Percentiles rank a stretch among this genome's conserved stretches.
phyloP scores from a whole-genome alignment of 2,888 invertebrate genomes.

The Amiota mariae region DNA sequence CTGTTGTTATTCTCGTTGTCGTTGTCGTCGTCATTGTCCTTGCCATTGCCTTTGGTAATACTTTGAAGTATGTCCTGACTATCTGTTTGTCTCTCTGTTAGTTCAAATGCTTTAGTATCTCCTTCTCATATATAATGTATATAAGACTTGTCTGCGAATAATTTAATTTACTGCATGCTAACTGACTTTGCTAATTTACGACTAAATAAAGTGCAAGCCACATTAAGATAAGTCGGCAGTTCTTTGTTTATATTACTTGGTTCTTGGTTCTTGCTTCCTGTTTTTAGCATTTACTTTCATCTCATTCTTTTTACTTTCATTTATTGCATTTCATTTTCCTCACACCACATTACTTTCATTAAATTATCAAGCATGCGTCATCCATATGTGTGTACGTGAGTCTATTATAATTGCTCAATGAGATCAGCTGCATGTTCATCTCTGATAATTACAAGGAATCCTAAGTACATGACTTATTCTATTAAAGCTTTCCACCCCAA shows the following conservation, averaged over 20 bases:
- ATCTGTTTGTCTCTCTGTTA: background rate
- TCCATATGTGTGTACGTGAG: too few species aligned
- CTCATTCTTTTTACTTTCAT: background rate
- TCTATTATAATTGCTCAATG: too few species aligned
- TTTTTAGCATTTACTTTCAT: background rate
- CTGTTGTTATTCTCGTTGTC: too few species aligned
- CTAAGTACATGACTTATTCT: too few species aligned
- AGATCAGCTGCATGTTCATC: too few species aligned
- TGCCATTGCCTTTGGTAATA: too few species aligned
- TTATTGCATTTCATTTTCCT: background rate
- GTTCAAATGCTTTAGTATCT: background rate
- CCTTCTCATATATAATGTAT: background rate
- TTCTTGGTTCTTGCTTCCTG: background rate
- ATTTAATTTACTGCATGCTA: constrained; percentile 17
- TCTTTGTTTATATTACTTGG: too few species aligned
- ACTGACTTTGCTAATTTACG: constrained; percentile 11
- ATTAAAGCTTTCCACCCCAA: too few species aligned
- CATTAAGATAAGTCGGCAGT: background rate
- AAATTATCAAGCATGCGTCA: too few species aligned
- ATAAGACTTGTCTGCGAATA: background rate
- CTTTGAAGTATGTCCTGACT: background rate
- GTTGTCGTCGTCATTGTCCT: too few species aligned
- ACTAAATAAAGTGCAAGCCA: background rate
- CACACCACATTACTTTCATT: too few species aligned
- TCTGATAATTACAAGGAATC: too few species aligned